Evolutionary conservation across 2,888 invertebrate species (phyloP), one percentile per base, ranked within the genome.

Genomic region (Lycaena phlaeas): DNA sequence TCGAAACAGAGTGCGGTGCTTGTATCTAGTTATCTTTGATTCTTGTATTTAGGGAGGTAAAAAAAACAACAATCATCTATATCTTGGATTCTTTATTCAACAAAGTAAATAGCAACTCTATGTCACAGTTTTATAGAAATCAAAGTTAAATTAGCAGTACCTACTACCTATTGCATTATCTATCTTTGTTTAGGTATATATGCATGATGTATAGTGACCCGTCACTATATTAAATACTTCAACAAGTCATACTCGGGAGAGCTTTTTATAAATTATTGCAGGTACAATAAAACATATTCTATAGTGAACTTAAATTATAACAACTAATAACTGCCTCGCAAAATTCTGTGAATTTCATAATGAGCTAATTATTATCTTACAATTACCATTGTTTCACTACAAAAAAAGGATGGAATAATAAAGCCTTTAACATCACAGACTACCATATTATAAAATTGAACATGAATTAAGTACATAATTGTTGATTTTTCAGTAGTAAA

Each of bases 361-460:
- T 22, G n/a, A 36, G 11, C 38, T 42, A 40, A 17, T 43, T 38
- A 34, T 26, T 37, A 40, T 39, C 41, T 40, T 38, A 39, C 40
- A 30, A 42, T 41, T 49, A 48, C 51, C 47, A 54, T 46, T 45
- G 52, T 50, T 51, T 44, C 43, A 48, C 46, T 27, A 36, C 39
- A 36, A 28, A 44, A 45, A 29, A 34, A 50, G 45, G 44, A 50
- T 54, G 47, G 49, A 51, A 45, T 41, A 44, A 49, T 51, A 43
- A 47, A 53, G 46, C 44, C 41, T 52, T 40, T 56, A 46, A 62
- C 11, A 34, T 34, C 22, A 34, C 34, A 34, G 18, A 34, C 18
- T 6, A n/a, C 12, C 34, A 34, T 34, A 34, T 34, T 22, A 18
- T 12, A 7, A 5, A 10, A 10, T 30, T n/a, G n/a, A n/a, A n/a